phyloP scores from a whole-genome alignment of 1,140 invertebrate species.

The Lordiphosa stackelbergi region DNA sequence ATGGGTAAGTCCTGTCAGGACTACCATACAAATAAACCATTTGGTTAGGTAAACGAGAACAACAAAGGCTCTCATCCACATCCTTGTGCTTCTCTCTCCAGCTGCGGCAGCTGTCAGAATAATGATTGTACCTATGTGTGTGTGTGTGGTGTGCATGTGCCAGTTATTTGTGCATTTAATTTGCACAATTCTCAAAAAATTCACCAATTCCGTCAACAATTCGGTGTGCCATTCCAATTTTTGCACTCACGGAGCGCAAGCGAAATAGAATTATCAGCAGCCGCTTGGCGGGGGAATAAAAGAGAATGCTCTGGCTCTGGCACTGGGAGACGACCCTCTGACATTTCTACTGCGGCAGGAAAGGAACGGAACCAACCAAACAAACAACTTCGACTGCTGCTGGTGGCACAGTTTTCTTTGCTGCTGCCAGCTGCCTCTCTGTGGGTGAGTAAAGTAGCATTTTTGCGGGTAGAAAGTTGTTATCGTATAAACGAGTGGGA shows the following conservation, averaged over 20 bases:
- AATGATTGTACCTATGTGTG: constrained; percentile 1
- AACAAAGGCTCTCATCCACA: constrained; percentile 19
- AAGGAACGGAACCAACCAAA: constrained; percentile 32
- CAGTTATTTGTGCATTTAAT: constrained; percentile 59
- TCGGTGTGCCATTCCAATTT: constrained; percentile 51
- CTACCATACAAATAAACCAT: constrained; percentile 38
- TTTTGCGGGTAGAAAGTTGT: constrained; percentile 63
- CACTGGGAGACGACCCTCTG: constrained; percentile 54
- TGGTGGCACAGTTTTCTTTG: constrained; percentile 62
- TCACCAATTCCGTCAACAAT: constrained; percentile 51
- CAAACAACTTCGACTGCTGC: constrained; percentile 28
- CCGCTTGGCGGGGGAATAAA: constrained; percentile 16
- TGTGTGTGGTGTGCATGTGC: constrained; percentile 13
- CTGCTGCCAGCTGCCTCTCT: constrained; percentile 38
- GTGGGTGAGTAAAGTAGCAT: constrained; percentile 58
- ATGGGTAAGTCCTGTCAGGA: constrained; percentile 25
- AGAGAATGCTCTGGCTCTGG: constrained; percentile 52
- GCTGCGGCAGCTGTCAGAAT: constrained; percentile 37
- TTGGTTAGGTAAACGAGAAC: constrained; percentile 34
- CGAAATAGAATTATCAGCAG: constrained; percentile 62
- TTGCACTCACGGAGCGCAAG: constrained; percentile 18
- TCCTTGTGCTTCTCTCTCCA: constrained; percentile 15
- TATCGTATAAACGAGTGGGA: constrained; percentile 55
- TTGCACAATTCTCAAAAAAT: constrained; percentile 47
- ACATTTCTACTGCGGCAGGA: constrained; percentile 47